A percentile compares a stretch with the other conserved stretches of the same genome.
Conservation (phyloP, 1,140 invertebrate species). For the Vanessa tameamea region DNA sequence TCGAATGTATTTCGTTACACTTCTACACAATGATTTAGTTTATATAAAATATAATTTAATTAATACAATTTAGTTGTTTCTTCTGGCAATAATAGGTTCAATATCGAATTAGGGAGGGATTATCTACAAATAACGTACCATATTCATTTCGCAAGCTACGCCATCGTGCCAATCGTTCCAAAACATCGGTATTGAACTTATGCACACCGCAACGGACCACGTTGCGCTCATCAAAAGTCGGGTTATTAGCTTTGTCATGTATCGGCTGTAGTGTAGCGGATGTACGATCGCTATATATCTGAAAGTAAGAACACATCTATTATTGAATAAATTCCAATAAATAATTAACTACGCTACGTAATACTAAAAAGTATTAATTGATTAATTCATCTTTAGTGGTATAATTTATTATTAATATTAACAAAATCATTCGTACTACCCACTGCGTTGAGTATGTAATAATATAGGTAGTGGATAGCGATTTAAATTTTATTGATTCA, state of each 20-base stretch:
- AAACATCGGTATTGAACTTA: slow-evolving; percentile 85
- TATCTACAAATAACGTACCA: slow-evolving; percentile 48
- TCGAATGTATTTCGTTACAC: no score
- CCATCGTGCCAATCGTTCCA: slow-evolving; percentile 86
- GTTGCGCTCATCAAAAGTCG: slow-evolving; percentile 82
- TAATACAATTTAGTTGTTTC: no score
- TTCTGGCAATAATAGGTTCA: not conserved
- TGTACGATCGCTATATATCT: slow-evolving; percentile 90
- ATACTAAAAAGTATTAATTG: no score
- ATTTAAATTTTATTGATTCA: not conserved
- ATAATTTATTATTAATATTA: no score
- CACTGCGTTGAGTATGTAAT: no score
- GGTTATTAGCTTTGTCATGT: slow-evolving; percentile 84
- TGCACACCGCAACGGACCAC: slow-evolving; percentile 83
- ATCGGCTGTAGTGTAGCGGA: slow-evolving; percentile 87
- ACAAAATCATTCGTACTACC: no score
- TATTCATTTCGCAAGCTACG: slow-evolving; percentile 82
- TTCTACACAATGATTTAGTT: no score
- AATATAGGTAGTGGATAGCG: not conserved
- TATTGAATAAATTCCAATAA: not conserved
- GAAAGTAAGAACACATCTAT: slow-evolving; percentile 24
- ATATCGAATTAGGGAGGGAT: not conserved
- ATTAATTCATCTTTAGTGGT: no score
- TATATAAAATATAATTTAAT: no score
- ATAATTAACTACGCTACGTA: not conserved